Conservation (phyloP, 2,113 vertebrate genomes). For the Callipepla squamata region DNA sequence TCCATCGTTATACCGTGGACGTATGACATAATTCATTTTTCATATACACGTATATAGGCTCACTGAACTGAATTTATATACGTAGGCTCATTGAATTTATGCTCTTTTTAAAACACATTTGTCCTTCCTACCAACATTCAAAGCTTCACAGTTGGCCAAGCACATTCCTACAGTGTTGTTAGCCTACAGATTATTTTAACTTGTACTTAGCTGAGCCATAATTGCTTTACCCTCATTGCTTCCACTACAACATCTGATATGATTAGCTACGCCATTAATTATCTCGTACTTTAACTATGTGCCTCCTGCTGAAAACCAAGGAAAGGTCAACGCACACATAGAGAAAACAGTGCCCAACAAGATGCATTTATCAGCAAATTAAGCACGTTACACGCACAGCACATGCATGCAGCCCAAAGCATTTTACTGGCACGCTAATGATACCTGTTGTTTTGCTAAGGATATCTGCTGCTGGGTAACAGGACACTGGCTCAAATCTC, state of each 20-base stretch:
- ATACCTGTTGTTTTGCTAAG: background rate
- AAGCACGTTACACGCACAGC: background rate
- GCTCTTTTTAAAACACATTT: background rate
- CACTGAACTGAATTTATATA: background rate
- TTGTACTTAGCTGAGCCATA: background rate
- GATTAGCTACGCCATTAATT: constrained; percentile 64
- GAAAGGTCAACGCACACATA: constrained; percentile 37
- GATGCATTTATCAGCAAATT: constrained; percentile 54
- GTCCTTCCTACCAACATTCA: background rate
- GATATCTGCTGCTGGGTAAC: background rate
- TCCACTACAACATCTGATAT: constrained; percentile 24
- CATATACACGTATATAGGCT: background rate
- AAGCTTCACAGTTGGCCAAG: background rate
- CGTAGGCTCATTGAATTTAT: background rate
- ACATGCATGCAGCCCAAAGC: background rate
- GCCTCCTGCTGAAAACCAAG: constrained; percentile 28
- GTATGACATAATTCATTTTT: background rate
- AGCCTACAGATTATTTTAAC: background rate
- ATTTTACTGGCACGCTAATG: background rate
- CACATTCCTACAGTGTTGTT: background rate
- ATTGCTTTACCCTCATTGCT: constrained; percentile 27
- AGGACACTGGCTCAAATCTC: background rate
- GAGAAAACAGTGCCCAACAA: constrained; percentile 14
- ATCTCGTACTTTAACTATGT: constrained; percentile 28
- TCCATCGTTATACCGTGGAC: background rate